A percentile compares a stretch with the other conserved stretches of the same genome.
Evolutionary conservation across 1,140 invertebrate species (phyloP).

Genomic region (Cotesia chilonis): DNA sequence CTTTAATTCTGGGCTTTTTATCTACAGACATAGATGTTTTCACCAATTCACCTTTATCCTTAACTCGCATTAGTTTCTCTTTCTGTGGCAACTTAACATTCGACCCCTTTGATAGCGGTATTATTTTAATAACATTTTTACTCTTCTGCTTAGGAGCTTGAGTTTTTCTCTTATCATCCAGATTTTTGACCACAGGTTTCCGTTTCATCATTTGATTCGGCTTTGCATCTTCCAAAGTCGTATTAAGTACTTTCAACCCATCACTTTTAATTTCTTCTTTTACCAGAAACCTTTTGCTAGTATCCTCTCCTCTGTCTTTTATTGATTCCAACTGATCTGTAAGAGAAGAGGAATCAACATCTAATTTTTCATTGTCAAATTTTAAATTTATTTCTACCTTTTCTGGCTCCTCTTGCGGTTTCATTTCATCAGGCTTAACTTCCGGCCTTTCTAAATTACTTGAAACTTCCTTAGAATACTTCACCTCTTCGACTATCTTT

Average conservation of each 20-base stretch:
- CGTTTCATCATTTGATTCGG: too few species aligned
- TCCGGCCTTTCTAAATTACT: slow-evolving; percentile 41
- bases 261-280: too few species aligned
- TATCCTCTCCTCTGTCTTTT: slow-evolving; percentile 13
- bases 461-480: too few species aligned
- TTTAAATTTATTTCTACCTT: slow-evolving; percentile 35
- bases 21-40: neutral
- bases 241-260: too few species aligned
- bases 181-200: too few species aligned
- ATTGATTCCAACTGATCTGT: slow-evolving; percentile 55
- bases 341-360: slow-evolving; percentile 48
- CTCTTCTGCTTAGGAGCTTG: neutral
- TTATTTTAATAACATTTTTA: neutral
- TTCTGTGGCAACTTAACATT: neutral
- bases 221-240: too few species aligned
- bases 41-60: neutral
- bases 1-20: neutral
- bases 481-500: too few species aligned
- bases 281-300: neutral
- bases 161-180: too few species aligned
- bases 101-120: neutral
- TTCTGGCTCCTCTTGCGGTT: slow-evolving; percentile 42
- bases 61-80: neutral
- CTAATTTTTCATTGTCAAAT: slow-evolving; percentile 30
- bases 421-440: slow-evolving; percentile 55